Evolutionary conservation across 2,797 vertebrate genomes (phyloP).

Genomic region (Betta splendens): DNA sequence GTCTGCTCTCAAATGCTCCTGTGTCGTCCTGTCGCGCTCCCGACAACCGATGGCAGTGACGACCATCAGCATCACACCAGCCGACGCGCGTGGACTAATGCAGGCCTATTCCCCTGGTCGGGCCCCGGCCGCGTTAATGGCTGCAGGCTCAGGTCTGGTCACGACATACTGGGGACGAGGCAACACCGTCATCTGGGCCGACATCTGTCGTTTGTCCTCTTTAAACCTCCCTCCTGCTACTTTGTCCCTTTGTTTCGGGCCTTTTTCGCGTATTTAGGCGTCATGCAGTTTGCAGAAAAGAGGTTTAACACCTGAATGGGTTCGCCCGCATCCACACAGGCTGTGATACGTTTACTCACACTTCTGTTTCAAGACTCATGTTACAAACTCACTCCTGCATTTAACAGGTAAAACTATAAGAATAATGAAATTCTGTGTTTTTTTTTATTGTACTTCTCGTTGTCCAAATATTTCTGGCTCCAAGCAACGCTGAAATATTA

Average conservation of each 20-base stretch:
- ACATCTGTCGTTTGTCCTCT: conserved; percentile 51
- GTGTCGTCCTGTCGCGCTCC: conserved; percentile 43
- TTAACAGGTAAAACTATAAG: not conserved
- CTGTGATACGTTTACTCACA: not conserved
- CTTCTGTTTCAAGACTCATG: too few relatives aligned
- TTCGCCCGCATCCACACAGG: not conserved
- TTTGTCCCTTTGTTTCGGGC: not conserved
- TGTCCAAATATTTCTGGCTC: not conserved
- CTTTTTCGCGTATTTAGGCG: not conserved
- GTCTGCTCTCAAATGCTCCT: conserved; percentile 24
- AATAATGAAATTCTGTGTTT: not conserved
- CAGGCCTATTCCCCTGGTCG: conserved; percentile 66
- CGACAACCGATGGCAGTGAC: conserved; percentile 49
- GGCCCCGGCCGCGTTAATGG: conserved; percentile 64
- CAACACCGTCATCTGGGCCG: conserved; percentile 59
- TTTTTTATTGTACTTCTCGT: not conserved
- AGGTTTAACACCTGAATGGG: not conserved
- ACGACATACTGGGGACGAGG: conserved; percentile 61
- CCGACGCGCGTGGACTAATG: conserved; percentile 64
- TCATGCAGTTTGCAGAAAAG: not conserved
- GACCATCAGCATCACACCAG: conserved; percentile 64
- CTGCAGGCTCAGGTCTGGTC: conserved; percentile 56
- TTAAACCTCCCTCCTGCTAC: conserved; percentile 12
- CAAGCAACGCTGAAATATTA: not conserved
- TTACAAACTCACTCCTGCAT: not conserved